A percentile compares a stretch with the other conserved stretches of the same genome.
phyloP scores from a whole-genome alignment of 2,113 vertebrate genomes.

The Chunga burmeisteri region DNA sequence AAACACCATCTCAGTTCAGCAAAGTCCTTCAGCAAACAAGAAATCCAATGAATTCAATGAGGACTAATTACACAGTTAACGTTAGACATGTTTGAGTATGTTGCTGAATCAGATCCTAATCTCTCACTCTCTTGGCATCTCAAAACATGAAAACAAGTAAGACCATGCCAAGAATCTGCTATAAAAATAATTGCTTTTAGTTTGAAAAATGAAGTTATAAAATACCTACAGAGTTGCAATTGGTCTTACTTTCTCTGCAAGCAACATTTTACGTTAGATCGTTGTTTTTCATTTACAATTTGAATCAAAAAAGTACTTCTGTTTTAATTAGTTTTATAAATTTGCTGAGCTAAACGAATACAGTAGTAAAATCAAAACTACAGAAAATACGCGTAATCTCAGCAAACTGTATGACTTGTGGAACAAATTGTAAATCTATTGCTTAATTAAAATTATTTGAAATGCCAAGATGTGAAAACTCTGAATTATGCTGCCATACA shows the following conservation, averaged over 20 bases:
- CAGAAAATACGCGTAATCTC: constrained; percentile 25
- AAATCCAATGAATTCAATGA: neutral
- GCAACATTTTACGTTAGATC: neutral
- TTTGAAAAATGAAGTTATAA: neutral
- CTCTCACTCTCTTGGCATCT: neutral
- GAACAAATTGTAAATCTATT: constrained; percentile 50
- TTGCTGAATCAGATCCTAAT: neutral
- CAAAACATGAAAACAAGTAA: neutral
- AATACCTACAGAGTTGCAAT: neutral
- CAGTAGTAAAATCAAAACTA: constrained; percentile 33
- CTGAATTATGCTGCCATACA: neutral
- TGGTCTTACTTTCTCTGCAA: neutral
- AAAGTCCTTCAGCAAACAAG: neutral
- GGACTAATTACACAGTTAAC: neutral
- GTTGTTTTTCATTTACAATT: neutral
- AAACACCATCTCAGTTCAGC: neutral
- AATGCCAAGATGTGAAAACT: constrained; percentile 22
- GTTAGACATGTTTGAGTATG: neutral
- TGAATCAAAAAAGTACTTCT: constrained; percentile 34
- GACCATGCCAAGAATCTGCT: neutral
- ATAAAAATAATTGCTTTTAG: neutral
- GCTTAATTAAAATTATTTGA: constrained; percentile 51
- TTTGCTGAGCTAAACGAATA: constrained; percentile 57
- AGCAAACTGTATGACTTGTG: constrained; percentile 10
- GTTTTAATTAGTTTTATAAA: constrained; percentile 60